Evolutionary conservation across 2,888 invertebrate genomes (phyloP).

Genomic region (Tiliacea aurago): DNA sequence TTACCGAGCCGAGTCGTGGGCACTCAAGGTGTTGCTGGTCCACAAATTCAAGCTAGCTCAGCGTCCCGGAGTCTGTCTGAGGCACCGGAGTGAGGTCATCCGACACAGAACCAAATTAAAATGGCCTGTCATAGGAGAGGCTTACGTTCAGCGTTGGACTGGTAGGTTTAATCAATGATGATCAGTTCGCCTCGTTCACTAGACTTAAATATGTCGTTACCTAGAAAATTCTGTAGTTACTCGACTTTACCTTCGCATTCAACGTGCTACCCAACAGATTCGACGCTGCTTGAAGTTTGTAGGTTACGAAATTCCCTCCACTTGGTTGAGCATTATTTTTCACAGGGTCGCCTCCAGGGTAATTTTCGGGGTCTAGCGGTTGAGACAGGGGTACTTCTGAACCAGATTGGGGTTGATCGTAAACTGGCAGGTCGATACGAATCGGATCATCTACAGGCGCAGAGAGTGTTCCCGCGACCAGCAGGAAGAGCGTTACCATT

Average conservation of each 20-base stretch:
- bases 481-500: slow-evolving; percentile 64
- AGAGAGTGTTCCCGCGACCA: slow-evolving; percentile 68
- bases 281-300: slow-evolving; percentile 74
- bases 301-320: slow-evolving; percentile 70
- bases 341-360: slow-evolving; percentile 72
- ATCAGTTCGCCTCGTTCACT: neutral
- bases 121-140: neutral
- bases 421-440: slow-evolving; percentile 84
- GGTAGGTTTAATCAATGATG: neutral
- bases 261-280: slow-evolving; percentile 67
- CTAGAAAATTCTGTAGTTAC: neutral
- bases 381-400: slow-evolving; percentile 65
- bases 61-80: neutral
- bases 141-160: neutral
- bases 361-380: slow-evolving; percentile 75
- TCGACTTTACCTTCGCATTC: slow-evolving; percentile 65
- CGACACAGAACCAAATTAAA: neutral
- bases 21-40: no score
- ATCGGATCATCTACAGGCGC: slow-evolving; percentile 83
- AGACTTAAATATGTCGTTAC: neutral
- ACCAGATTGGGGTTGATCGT: slow-evolving; percentile 74
- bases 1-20: neutral
- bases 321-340: slow-evolving; percentile 60
- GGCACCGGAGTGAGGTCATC: neutral
- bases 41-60: neutral